These are phyloP conservation scores for Eulemur rufifrons DNA, from an alignment of 2,113 vertebrate species.

Conservation along the genomic window DNA sequence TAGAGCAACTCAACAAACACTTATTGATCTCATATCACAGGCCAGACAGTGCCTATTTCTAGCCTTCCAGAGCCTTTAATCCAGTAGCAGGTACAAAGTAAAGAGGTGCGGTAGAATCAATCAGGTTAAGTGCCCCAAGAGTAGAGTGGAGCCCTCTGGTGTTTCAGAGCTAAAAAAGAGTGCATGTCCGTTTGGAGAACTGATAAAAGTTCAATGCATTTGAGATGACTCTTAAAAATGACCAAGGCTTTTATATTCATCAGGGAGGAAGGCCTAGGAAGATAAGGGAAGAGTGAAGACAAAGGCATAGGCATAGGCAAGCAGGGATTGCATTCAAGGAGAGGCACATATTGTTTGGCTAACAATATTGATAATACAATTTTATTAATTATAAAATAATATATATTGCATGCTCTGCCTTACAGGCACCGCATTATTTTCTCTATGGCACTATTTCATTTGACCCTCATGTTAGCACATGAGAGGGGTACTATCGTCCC, in stretches of 20 bases:
- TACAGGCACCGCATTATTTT: neutral
- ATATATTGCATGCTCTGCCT: neutral
- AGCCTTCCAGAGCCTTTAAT: neutral
- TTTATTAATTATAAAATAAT: neutral
- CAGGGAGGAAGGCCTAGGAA: neutral
- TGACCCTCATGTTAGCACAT: neutral
- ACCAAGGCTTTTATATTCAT: slow-evolving; percentile 15
- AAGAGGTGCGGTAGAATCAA: neutral
- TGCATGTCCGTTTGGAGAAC: neutral
- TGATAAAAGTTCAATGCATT: neutral
- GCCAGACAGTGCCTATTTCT: neutral
- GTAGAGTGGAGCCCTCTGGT: neutral
- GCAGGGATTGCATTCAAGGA: neutral
- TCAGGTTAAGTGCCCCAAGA: neutral
- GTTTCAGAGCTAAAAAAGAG: neutral
- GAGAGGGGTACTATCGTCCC: neutral
- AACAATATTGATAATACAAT: neutral
- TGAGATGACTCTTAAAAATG: neutral
- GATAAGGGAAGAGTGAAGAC: neutral
- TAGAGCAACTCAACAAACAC: neutral
- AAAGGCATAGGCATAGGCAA: neutral
- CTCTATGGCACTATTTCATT: neutral
- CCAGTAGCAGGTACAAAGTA: neutral
- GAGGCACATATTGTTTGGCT: neutral
- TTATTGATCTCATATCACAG: neutral